Evolutionary conservation across 2,888 invertebrate genomes (phyloP).

Genomic region (Trachelus tabidus): DNA sequence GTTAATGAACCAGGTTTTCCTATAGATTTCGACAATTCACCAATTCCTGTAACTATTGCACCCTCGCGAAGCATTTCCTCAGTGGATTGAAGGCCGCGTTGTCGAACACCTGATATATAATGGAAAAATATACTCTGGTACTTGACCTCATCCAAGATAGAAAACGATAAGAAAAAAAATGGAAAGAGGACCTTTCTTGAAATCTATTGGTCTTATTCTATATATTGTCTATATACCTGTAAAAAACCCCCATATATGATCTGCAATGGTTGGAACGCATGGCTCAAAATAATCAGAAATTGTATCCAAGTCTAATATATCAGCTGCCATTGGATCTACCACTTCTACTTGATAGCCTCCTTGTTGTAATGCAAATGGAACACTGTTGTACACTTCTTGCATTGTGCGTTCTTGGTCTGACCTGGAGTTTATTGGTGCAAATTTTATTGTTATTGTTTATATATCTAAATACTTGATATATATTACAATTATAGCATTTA

Average conservation of each 20-base stretch:
- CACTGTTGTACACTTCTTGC: constrained; percentile 81
- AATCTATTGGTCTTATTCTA: background rate
- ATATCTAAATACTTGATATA: background rate
- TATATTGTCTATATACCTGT: constrained; percentile 64
- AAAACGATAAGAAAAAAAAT: background rate
- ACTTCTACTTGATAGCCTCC: constrained; percentile 77
- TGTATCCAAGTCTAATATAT: constrained; percentile 82
- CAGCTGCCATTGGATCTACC: constrained; percentile 79
- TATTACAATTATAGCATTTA: background rate
- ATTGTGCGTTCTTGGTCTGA: constrained; percentile 83
- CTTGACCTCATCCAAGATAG: background rate
- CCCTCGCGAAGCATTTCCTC: constrained; percentile 89
- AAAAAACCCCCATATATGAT: constrained; percentile 87
- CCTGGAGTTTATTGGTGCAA: constrained; percentile 51
- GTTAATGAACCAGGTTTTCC: constrained; percentile 74
- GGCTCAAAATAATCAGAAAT: constrained; percentile 87
- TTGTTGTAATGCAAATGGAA: constrained; percentile 80
- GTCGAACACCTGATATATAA: constrained; percentile 73
- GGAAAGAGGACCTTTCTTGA: background rate
- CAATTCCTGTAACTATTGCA: constrained; percentile 82
- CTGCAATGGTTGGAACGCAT: constrained; percentile 78
- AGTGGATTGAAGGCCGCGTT: constrained; percentile 86
- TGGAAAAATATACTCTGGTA: background rate
- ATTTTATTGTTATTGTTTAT: constrained; percentile 1
- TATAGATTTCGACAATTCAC: constrained; percentile 73